Evolutionary conservation across 2,888 invertebrate species (phyloP).

Genomic region (Trilocha varians): DNA sequence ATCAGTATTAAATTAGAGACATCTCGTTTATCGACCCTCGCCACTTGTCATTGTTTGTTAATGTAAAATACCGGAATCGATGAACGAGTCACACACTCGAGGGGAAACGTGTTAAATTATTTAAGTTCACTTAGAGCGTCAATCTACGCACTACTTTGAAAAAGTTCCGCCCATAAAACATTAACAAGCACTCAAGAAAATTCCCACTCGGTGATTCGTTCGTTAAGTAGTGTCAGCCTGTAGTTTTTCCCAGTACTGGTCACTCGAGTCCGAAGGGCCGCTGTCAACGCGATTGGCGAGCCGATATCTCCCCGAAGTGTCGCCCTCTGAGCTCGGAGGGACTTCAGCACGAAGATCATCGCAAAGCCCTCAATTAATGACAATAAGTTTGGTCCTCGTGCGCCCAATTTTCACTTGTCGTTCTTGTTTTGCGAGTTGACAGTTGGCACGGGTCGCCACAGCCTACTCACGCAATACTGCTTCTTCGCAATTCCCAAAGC

Average conservation of each 20-base stretch:
- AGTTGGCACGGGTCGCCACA: conserved; percentile 53
- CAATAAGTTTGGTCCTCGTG: conserved; percentile 52
- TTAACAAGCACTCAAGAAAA: conserved; percentile 73
- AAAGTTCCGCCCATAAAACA: conserved; percentile 72
- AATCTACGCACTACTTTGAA: conserved; percentile 66
- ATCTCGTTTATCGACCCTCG: conserved; percentile 22
- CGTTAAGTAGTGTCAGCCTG: conserved; percentile 70
- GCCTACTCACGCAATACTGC: conserved; percentile 32
- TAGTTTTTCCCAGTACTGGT: conserved; percentile 69
- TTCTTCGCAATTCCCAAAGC: conserved; percentile 34
- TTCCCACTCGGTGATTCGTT: conserved; percentile 61
- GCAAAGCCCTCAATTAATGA: conserved; percentile 69
- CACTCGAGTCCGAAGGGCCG: conserved; percentile 53
- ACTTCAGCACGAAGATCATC: conserved; percentile 58
- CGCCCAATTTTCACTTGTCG: conserved; percentile 66
- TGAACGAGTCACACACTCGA: conserved; percentile 40
- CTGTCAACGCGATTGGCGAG: conserved; percentile 68
- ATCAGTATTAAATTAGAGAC: conserved; percentile 46
- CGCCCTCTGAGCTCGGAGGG: conserved; percentile 42
- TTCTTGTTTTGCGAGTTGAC: conserved; percentile 57
- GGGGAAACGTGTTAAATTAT: conserved; percentile 67
- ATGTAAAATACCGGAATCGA: conserved; percentile 32
- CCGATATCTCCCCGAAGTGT: conserved; percentile 65
- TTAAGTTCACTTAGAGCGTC: conserved; percentile 68
- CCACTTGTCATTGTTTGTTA: conserved; percentile 25